A percentile compares a stretch with the other conserved stretches of the same genome.
Evolutionary conservation across 2,113 vertebrate genomes (phyloP).

Genomic region (Pholis gunnellus): DNA sequence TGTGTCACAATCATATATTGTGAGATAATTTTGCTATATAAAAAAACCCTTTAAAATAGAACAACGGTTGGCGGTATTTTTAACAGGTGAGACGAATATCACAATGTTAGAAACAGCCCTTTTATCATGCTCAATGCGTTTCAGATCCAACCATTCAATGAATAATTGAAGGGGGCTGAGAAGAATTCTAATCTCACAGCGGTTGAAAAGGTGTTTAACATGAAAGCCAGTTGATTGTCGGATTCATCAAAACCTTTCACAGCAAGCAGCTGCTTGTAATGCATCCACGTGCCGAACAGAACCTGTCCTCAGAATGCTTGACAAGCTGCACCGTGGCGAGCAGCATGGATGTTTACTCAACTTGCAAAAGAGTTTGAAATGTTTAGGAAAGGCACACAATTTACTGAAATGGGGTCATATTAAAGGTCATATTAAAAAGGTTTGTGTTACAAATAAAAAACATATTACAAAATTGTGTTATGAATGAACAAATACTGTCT

Average conservation of each 20-base stretch:
- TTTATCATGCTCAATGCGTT: constrained; percentile 21
- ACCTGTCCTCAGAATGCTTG: constrained; percentile 6
- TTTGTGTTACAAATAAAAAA: not conserved
- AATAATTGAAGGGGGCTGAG: constrained; percentile 25
- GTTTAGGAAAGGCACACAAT: not conserved
- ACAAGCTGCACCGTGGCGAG: not conserved
- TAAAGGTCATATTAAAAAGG: not conserved
- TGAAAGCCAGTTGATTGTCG: constrained; percentile 36
- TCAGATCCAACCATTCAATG: not conserved
- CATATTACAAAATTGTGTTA: not conserved
- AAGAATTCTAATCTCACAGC: constrained; percentile 42
- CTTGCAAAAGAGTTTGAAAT: not conserved
- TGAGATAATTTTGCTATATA: constrained; percentile 15
- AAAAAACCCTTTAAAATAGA: not conserved
- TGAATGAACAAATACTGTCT: not conserved
- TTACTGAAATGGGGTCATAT: not conserved
- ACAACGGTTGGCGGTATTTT: not conserved
- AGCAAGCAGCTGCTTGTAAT: constrained; percentile 35
- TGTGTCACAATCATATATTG: constrained; percentile 9
- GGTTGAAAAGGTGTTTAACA: constrained; percentile 49
- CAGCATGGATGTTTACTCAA: not conserved
- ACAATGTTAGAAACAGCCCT: constrained; percentile 22
- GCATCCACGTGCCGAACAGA: constrained; percentile 4
- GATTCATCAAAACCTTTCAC: constrained; percentile 33
- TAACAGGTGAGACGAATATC: constrained; percentile 24